A percentile compares a stretch with the other conserved stretches of the same genome.
Evolutionary conservation across 2,888 invertebrate species (phyloP).

Genomic region (Metalampra italica): DNA sequence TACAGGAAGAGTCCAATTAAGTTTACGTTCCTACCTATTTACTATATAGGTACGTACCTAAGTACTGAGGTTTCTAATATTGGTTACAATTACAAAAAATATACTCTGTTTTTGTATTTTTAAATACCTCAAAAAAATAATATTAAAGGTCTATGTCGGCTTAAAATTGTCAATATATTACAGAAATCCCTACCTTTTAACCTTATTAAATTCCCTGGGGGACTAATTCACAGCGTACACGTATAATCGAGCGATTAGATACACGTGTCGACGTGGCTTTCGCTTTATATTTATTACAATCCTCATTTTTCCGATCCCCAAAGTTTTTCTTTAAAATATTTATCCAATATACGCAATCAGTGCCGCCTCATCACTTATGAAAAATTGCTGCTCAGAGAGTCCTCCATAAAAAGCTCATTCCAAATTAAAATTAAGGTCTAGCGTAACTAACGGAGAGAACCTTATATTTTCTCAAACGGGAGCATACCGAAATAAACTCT

Average conservation of each 20-base stretch:
- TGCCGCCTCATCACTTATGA: conserved; percentile 76
- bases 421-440: conserved; percentile 78
- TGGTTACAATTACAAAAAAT: too few relatives aligned
- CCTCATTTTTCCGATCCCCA: conserved; percentile 52
- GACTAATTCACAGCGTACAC: conserved; percentile 40
- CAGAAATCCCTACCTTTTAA: conserved; percentile 28
- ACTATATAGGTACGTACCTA: not conserved
- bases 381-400: conserved; percentile 70
- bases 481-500: conserved; percentile 34
- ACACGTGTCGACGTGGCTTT: conserved; percentile 66
- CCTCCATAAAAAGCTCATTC: conserved; percentile 76
- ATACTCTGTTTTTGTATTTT: not conserved
- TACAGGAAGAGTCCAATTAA: not conserved
- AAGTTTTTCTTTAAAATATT: conserved; percentile 70
- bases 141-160: not conserved
- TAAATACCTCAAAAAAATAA: not conserved
- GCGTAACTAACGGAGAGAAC: conserved; percentile 56
- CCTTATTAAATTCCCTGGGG: conserved; percentile 42
- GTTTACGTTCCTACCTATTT: conserved; percentile 65
- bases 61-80: not conserved
- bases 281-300: conserved; percentile 59
- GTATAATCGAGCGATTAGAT: conserved; percentile 65
- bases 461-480: conserved; percentile 36
- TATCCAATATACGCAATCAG: conserved; percentile 73
- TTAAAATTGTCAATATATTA: conserved; percentile 31